Percentiles rank a stretch among this genome's conserved stretches.
Evolutionary conservation across 2,888 invertebrate genomes (phyloP).

Genomic region (Cephus pygmeus): DNA sequence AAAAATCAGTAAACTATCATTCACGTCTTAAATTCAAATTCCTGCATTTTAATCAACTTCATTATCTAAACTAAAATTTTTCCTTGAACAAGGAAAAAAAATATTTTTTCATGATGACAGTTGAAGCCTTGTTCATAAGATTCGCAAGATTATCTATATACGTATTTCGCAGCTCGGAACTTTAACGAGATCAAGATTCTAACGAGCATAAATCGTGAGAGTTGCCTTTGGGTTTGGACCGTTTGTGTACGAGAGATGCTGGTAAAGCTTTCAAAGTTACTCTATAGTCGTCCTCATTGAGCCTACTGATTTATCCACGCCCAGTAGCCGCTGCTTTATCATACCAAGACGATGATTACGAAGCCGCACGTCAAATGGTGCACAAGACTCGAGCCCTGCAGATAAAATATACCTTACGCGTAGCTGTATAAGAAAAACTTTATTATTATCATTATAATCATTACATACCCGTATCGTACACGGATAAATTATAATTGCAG

Average conservation of each 20-base stretch:
- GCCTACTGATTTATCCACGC: conserved; percentile 60
- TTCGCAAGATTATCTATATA: neutral
- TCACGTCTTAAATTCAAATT: neutral
- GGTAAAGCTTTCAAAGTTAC: conserved; percentile 23
- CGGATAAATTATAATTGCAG: conserved; percentile 49
- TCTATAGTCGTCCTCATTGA: conserved; percentile 26
- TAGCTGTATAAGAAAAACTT: neutral
- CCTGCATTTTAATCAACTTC: neutral
- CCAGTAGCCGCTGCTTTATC: conserved; percentile 62
- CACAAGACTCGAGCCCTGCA: conserved; percentile 31
- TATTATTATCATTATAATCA: neutral
- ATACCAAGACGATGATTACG: conserved; percentile 58
- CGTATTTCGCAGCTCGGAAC: neutral
- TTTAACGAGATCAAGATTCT: neutral
- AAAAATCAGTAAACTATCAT: neutral
- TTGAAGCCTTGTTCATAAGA: neutral
- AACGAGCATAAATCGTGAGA: neutral
- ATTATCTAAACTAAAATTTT: neutral
- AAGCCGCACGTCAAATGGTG: conserved; percentile 49
- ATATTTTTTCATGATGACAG: neutral
- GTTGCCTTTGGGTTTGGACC: neutral
- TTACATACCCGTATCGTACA: conserved; percentile 42
- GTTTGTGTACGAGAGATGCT: neutral
- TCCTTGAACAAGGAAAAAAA: neutral
- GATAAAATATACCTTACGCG: conserved; percentile 25